Conservation (phyloP, 2,113 vertebrate genomes). For the Ahaetulla prasina region DNA sequence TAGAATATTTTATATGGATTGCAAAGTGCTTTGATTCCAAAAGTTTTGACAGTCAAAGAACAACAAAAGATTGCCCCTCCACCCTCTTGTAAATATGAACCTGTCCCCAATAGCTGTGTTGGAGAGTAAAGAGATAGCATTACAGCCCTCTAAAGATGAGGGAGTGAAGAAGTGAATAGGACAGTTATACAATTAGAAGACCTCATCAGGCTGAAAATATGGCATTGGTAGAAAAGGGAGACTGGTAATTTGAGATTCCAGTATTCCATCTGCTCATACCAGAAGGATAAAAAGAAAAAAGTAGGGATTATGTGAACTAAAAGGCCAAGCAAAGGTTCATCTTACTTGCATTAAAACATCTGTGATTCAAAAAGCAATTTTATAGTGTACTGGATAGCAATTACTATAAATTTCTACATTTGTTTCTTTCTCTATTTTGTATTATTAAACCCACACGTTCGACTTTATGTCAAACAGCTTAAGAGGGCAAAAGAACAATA, state of each 20-base stretch:
- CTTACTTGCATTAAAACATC: slow-evolving; percentile 38
- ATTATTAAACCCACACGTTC: slow-evolving; percentile 1
- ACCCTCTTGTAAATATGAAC: not conserved
- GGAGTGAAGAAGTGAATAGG: slow-evolving; percentile 18
- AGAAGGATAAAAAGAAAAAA: slow-evolving; percentile 55
- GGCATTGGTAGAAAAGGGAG: slow-evolving; percentile 25
- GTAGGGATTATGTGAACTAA: slow-evolving; percentile 60
- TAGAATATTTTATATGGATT: not conserved
- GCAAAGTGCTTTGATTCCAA: not conserved
- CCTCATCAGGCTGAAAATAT: slow-evolving; percentile 14
- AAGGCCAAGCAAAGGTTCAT: slow-evolving; percentile 20
- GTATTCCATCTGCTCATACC: slow-evolving; percentile 63
- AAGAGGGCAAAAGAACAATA: slow-evolving; percentile 16
- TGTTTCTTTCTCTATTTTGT: slow-evolving; percentile 35
- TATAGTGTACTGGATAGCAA: slow-evolving; percentile 38
- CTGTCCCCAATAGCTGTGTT: not conserved
- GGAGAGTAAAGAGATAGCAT: slow-evolving; percentile 1
- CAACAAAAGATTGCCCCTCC: not conserved
- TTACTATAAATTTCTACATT: slow-evolving; percentile 52
- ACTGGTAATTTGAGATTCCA: slow-evolving; percentile 55
- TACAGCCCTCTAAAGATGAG: not conserved
- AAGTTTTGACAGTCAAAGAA: not conserved
- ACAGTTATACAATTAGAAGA: slow-evolving; percentile 31
- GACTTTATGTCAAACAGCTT: slow-evolving; percentile 5
- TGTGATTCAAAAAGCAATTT: slow-evolving; percentile 42